A percentile compares a stretch with the other conserved stretches of the same genome.
Conservation (phyloP, 2,888 invertebrate genomes). For the Hydraecia micacea region DNA sequence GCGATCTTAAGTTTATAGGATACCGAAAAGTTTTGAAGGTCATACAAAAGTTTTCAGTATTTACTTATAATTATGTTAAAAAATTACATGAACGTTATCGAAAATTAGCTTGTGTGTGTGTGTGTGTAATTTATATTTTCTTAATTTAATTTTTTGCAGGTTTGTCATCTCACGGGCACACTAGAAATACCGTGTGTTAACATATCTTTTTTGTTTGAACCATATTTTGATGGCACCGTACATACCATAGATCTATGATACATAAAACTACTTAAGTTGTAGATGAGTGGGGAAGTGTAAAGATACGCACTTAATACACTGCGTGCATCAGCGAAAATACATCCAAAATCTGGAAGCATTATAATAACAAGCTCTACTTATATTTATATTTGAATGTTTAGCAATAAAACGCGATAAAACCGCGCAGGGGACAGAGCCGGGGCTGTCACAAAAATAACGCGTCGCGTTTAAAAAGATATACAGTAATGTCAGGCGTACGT, state of each 20-base stretch:
- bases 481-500: slow-evolving; percentile 82
- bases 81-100: not conserved
- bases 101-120: not conserved
- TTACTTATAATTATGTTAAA: not conserved
- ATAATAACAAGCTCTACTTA: slow-evolving; percentile 51
- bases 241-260: not conserved
- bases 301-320: not conserved
- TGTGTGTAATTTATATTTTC: no score
- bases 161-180: not conserved
- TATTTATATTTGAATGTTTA: slow-evolving; percentile 61
- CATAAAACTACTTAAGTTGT: not conserved
- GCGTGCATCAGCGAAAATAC: not conserved
- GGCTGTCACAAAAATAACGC: slow-evolving; percentile 88
- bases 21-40: not conserved
- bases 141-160: not conserved
- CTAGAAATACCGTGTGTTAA: not conserved
- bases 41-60: not conserved
- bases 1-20: not conserved
- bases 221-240: not conserved
- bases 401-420: slow-evolving; percentile 71
- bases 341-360: slow-evolving; percentile 29
- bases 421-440: slow-evolving; percentile 61
- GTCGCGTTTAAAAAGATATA: slow-evolving; percentile 87
- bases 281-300: not conserved
- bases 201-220: not conserved